These are phyloP conservation scores for Dasyornis broadbenti DNA, from an alignment of 2,113 vertebrate species.

Conservation along the genomic window DNA sequence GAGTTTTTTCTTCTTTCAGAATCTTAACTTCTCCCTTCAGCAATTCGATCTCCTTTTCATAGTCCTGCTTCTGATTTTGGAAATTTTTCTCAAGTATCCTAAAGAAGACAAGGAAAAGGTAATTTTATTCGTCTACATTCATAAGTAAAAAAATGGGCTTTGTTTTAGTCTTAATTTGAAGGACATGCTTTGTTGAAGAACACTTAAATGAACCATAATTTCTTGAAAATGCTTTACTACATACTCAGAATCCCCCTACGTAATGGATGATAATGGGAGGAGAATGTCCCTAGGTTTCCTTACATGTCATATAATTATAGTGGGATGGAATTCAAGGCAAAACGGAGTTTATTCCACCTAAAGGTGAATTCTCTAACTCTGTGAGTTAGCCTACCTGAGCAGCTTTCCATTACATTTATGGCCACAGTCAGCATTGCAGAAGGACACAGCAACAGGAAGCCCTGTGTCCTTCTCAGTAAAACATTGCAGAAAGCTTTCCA, in stretches of 20 bases:
- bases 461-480: not conserved
- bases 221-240: not conserved
- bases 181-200: not conserved
- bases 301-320: not conserved
- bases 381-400: not conserved
- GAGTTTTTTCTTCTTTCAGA: slow-evolving; percentile 76
- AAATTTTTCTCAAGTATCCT: slow-evolving; percentile 89
- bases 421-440: not conserved
- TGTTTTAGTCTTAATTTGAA: not conserved
- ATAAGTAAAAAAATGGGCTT: not conserved
- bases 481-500: not conserved
- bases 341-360: not conserved
- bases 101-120: not conserved
- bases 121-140: not conserved
- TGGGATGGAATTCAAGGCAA: not conserved
- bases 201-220: not conserved
- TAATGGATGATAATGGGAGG: not conserved
- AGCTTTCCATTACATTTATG: not conserved
- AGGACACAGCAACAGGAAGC: not conserved
- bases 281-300: not conserved
- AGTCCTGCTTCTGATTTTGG: slow-evolving; percentile 81
- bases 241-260: not conserved
- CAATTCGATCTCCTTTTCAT: slow-evolving; percentile 76
- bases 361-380: not conserved
- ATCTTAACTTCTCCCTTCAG: slow-evolving; percentile 80